Evolutionary conservation across 2,113 vertebrate genomes (phyloP).

Genomic region (Cardinalis cardinalis): DNA sequence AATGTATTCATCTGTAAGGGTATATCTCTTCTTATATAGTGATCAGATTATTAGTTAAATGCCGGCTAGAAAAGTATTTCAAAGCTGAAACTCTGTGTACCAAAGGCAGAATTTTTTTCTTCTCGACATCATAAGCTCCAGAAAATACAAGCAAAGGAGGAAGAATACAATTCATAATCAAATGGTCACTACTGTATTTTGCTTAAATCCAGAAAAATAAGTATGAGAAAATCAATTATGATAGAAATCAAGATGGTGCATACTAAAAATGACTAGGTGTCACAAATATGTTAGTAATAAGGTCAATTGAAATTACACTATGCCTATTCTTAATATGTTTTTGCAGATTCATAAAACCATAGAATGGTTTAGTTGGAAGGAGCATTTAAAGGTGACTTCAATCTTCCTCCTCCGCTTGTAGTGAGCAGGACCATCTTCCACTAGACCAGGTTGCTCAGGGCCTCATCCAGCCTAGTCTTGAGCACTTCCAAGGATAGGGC

Average conservation of each 20-base stretch:
- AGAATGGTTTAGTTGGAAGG: not conserved
- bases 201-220: not conserved
- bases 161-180: not conserved
- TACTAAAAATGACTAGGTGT: not conserved
- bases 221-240: not conserved
- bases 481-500: not conserved
- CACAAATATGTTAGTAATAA: not conserved
- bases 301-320: not conserved
- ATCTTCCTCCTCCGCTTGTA: rapidly evolving
- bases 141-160: not conserved
- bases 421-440: not conserved
- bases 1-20: not conserved
- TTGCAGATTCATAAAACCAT: not conserved
- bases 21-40: not conserved
- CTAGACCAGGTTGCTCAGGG: not conserved
- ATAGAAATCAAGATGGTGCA: not conserved
- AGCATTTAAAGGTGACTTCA: not conserved
- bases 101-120: not conserved
- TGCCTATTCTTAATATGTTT: not conserved
- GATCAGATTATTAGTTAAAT: not conserved
- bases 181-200: not conserved
- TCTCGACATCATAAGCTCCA: not conserved
- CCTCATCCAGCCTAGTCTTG: not conserved
- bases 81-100: not conserved
- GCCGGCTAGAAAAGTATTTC: not conserved